These are phyloP conservation scores for Neria commutata DNA, from an alignment of 2,888 invertebrate genomes.

Conservation along the genomic window DNA sequence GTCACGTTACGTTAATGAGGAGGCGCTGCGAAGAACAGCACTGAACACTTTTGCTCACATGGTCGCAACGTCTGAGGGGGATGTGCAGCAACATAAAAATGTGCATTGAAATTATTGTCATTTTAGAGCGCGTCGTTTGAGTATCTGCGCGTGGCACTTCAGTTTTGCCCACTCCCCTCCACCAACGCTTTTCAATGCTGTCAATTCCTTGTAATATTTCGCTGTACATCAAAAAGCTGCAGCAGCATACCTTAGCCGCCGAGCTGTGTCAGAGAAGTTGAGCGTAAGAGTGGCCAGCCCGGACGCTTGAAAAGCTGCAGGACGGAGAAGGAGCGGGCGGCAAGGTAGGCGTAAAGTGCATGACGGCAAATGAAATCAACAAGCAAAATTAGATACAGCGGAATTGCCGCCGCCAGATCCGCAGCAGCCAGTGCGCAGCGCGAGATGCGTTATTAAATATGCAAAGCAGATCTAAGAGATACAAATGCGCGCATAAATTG, in stretches of 20 bases:
- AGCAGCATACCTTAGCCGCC: not conserved
- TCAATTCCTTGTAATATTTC: too few relatives aligned
- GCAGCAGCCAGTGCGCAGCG: not conserved
- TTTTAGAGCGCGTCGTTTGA: conserved; percentile 11
- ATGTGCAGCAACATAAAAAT: conserved; percentile 2
- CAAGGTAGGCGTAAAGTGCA: conserved; percentile 3
- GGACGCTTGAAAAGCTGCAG: too few relatives aligned
- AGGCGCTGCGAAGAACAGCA: not conserved
- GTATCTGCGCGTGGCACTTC: not conserved
- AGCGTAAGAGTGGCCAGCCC: too few relatives aligned
- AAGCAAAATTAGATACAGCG: conserved; percentile 15
- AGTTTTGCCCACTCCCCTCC: not conserved
- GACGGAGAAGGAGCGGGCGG: too few relatives aligned
- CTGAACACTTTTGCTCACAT: not conserved
- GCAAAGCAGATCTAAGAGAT: conserved; percentile 16
- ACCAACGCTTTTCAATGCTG: not conserved
- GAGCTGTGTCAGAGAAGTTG: too few relatives aligned
- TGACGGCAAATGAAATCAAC: conserved; percentile 14
- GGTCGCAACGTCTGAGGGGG: too few relatives aligned
- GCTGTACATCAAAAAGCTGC: not conserved
- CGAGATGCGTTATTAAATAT: conserved; percentile 2
- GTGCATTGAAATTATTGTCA: conserved; percentile 22
- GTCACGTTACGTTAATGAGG: too few relatives aligned
- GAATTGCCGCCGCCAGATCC: too few relatives aligned
- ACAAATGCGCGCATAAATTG: conserved; percentile 20